phyloP scores from a whole-genome alignment of 2,797 vertebrate species.

The Catostomus latipinnis region DNA sequence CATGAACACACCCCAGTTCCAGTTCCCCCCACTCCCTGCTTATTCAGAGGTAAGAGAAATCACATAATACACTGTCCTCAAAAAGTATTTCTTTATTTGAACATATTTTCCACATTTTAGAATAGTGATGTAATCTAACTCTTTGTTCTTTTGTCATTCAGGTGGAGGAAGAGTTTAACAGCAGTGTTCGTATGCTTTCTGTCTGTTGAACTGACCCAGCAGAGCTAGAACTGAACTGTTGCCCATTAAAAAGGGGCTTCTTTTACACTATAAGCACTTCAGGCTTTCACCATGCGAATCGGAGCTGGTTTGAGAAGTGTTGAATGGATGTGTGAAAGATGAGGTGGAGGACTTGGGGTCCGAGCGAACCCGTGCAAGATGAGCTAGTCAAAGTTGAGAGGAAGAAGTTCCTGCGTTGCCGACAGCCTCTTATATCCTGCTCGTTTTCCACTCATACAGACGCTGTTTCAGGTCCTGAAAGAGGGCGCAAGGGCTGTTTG shows the following conservation, averaged over 20 bases:
- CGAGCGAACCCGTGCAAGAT: background rate
- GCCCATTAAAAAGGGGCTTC: constrained; percentile 50
- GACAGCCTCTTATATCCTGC: constrained; percentile 47
- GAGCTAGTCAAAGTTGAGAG: constrained; percentile 2
- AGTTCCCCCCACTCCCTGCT: constrained; percentile 84
- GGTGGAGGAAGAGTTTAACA: constrained; percentile 81
- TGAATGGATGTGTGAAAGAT: background rate
- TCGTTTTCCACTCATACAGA: constrained; percentile 36
- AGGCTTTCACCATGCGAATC: constrained; percentile 28
- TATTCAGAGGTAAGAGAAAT: constrained; percentile 84
- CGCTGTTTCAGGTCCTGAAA: constrained; percentile 33
- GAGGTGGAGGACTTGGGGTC: background rate
- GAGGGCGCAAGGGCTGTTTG: background rate
- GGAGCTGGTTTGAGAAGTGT: constrained; percentile 5
- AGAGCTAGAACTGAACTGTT: constrained; percentile 39
- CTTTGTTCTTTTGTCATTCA: constrained; percentile 50
- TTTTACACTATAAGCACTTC: constrained; percentile 60
- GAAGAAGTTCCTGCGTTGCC: constrained; percentile 36
- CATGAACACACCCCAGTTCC: constrained; percentile 85
- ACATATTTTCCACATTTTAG: too few species aligned
- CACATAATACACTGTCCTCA: too few species aligned
- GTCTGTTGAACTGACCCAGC: constrained; percentile 72
- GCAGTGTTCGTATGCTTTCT: constrained; percentile 72
- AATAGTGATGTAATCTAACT: background rate
- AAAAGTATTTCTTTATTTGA: background rate